Evolutionary conservation across 2,797 vertebrate genomes (phyloP).

Genomic region (Gallirallus australis): DNA sequence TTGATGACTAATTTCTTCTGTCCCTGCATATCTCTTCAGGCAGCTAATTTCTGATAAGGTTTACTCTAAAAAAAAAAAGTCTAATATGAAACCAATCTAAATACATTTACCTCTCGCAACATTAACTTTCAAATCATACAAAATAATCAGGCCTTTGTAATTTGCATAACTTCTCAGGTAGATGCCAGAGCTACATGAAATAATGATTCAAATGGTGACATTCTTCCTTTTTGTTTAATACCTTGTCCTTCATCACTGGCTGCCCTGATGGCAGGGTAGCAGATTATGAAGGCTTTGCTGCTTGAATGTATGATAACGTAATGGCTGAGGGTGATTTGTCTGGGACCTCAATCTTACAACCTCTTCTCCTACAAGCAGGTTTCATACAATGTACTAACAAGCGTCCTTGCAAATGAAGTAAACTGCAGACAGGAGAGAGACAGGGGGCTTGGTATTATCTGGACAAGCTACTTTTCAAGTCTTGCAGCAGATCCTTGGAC

Average conservation of each 20-base stretch:
- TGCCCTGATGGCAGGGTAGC: background rate
- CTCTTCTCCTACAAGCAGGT: background rate
- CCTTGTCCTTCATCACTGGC: background rate
- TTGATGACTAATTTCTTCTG: constrained; percentile 48
- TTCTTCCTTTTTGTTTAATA: background rate
- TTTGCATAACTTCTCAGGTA: background rate
- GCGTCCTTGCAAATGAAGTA: background rate
- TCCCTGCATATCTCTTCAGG: constrained; percentile 22
- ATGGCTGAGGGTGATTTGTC: background rate
- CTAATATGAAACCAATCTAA: background rate
- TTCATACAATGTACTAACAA: background rate
- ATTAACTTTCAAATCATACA: background rate
- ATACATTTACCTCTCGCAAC: background rate
- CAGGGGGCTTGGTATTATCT: background rate
- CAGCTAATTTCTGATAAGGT: constrained; percentile 39
- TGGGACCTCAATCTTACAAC: background rate
- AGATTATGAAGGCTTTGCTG: background rate
- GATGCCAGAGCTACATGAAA: background rate
- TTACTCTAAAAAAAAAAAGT: background rate
- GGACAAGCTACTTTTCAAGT: background rate
- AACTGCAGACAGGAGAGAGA: background rate
- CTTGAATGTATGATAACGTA: background rate
- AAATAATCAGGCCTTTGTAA: background rate
- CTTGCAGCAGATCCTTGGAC: constrained; percentile 22
- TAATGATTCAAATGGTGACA: background rate